These are phyloP conservation scores for Platycnemis pennipes DNA, from an alignment of 2,888 invertebrate species.

Conservation along the genomic window DNA sequence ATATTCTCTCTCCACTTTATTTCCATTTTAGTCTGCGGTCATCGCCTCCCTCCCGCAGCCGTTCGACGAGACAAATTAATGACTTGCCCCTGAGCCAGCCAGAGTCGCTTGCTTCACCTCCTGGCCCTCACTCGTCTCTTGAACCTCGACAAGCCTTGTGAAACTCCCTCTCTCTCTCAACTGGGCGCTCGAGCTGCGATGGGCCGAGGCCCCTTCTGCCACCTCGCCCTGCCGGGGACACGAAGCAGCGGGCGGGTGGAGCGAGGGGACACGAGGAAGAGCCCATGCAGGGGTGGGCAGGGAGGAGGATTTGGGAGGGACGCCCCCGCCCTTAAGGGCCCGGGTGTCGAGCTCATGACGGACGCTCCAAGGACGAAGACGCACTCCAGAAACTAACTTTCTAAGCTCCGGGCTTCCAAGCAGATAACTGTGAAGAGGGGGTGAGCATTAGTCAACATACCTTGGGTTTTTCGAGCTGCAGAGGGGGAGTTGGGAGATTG, in stretches of 20 bases:
- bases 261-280: neutral
- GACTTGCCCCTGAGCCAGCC: no score
- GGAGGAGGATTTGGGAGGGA: neutral
- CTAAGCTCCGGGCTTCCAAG: neutral
- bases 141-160: neutral
- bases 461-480: neutral
- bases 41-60: no score
- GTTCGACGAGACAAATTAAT: no score
- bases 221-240: neutral
- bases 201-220: no score
- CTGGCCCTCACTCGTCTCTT: neutral
- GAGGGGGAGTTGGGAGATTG: neutral
- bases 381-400: neutral
- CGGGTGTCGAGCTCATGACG: neutral
- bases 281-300: neutral
- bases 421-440: conserved; percentile 18
- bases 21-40: no score
- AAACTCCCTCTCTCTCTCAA: neutral
- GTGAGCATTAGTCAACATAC: neutral
- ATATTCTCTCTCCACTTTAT: no score
- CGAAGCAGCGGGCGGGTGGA: neutral
- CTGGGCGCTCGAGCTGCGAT: no score
- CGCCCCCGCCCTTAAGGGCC: neutral
- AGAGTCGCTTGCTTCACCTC: neutral
- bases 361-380: neutral